Base-by-base conservation (phyloP, 2,888 invertebrate species). In the Teleogryllus oceanicus region DNA sequence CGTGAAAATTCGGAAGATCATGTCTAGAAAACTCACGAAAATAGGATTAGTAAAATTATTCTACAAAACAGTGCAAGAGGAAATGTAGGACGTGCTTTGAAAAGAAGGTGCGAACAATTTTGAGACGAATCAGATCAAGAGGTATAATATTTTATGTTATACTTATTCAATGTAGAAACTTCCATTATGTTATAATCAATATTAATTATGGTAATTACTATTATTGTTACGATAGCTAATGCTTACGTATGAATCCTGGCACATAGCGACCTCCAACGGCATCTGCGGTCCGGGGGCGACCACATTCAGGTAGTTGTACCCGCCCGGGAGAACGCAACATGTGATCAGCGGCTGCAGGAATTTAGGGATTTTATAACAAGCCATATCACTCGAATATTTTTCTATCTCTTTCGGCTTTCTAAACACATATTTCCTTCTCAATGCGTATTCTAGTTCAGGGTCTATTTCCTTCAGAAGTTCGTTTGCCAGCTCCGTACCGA, bases 241-340 rank as follows among this genome's bases (percentile, higher is more conserved):
- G 62, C 81, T 81, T 77, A 81, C 82, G 62, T 77, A 79, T 49
- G 78, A 50, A 13, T 24, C 74, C 20, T 80, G 50, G 24, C 76
- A 75, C 83, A 88, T 85, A 76, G 89, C 88, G 0, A 89, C 87
- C 78, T 89, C 90, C 84, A 90, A 87, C 0, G 90, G 89, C 21
- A 89, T 84, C n/a, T 88, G 87, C 18, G 85, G 87, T 0, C 92
- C 93, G 0, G 93, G 91, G 83, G 88, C 89, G 16, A 88, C 86
- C 1, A 92, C 85, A 62, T 89, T 88, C 83, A 92, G 85, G 84
- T 92, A 93, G 83, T 90, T 88, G 80, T 92, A 86, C 1, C 89
- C 89, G 0, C 92, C 92, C 0, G 93, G 92, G 1, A 93, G 84
- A 12, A 86, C 87, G 8, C 92, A 91, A 74, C 84, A 84, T 24